phyloP scores from a whole-genome alignment of 2,113 vertebrate species.

The Vulpes ferrilata region DNA sequence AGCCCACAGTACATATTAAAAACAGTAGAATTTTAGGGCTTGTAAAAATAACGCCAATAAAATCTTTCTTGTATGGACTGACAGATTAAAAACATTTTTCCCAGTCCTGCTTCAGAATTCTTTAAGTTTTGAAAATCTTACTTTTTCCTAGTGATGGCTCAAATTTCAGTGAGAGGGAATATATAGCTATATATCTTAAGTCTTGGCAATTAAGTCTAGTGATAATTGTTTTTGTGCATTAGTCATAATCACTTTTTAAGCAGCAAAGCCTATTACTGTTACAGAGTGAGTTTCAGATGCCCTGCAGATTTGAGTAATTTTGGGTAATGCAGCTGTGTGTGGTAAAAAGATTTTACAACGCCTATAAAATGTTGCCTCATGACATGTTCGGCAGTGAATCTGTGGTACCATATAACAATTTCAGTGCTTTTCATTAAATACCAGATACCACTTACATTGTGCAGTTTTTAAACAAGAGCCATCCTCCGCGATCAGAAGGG shows the following conservation, averaged over 20 bases:
- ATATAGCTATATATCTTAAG: constrained; percentile 69
- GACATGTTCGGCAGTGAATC: constrained; percentile 86
- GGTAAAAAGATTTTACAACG: constrained; percentile 89
- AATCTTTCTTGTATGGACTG: constrained; percentile 22
- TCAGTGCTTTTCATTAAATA: constrained; percentile 82
- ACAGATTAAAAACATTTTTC: constrained; percentile 43
- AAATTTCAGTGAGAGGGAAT: constrained; percentile 63
- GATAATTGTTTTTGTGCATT: constrained; percentile 87
- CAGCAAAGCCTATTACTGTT: constrained; percentile 87
- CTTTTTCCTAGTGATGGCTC: constrained; percentile 52
- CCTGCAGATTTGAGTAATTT: constrained; percentile 89
- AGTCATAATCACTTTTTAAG: constrained; percentile 89
- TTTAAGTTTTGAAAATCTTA: constrained; percentile 56
- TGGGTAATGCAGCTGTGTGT: constrained; percentile 88
- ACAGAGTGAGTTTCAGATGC: constrained; percentile 85
- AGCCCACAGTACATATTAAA: constrained; percentile 45
- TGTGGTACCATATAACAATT: constrained; percentile 73
- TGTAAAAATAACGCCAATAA: constrained; percentile 49
- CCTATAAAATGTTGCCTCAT: constrained; percentile 88
- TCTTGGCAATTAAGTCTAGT: constrained; percentile 84
- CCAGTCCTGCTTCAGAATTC: constrained; percentile 33
- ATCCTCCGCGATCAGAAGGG: constrained; percentile 45
- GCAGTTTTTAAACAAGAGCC: constrained; percentile 81
- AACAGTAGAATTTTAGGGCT: background rate
- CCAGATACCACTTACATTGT: constrained; percentile 61